Conservation (phyloP, 92 coral and sea anemone genomes). For the Zoanthus gigantus region DNA sequence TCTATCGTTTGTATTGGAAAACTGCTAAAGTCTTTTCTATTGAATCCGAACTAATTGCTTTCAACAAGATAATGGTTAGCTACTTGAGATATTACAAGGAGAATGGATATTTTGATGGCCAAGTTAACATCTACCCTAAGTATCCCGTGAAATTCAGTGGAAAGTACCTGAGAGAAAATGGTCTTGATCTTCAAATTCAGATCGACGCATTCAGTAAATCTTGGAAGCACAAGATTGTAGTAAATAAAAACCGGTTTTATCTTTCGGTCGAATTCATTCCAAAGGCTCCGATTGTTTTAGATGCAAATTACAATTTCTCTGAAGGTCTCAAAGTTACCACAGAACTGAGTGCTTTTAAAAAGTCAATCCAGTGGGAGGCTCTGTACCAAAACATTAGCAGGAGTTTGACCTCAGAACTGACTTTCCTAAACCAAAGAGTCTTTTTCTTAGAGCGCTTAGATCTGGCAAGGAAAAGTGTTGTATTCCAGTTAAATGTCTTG, state of each 20-base stretch:
- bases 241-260: slow-evolving; percentile 58
- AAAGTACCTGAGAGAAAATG: slow-evolving; percentile 65
- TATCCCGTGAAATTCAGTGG: slow-evolving; percentile 76
- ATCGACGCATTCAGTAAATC: slow-evolving; percentile 76
- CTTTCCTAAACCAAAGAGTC: slow-evolving; percentile 75
- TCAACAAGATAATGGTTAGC: slow-evolving; percentile 70
- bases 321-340: slow-evolving; percentile 76
- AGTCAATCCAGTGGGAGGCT: slow-evolving; percentile 69
- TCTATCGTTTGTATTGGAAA: slow-evolving; percentile 73
- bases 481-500: slow-evolving; percentile 59
- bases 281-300: slow-evolving; percentile 69
- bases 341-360: slow-evolving; percentile 76
- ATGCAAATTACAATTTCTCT: slow-evolving; percentile 73
- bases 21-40: slow-evolving; percentile 63
- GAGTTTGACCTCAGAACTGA: slow-evolving; percentile 76
- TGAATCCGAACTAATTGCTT: slow-evolving; percentile 57
- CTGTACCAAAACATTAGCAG: slow-evolving; percentile 69
- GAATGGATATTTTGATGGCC: slow-evolving; percentile 69
- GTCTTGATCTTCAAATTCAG: slow-evolving; percentile 70
- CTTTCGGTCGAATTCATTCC: slow-evolving; percentile 84
- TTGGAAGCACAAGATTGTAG: slow-evolving; percentile 86
- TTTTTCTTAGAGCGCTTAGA: slow-evolving; percentile 71
- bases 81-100: slow-evolving; percentile 61
- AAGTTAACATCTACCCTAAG: slow-evolving; percentile 70
- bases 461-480: slow-evolving; percentile 74